Base-by-base conservation (phyloP, 1,140 invertebrate species). In the Drosophila willistoni region DNA sequence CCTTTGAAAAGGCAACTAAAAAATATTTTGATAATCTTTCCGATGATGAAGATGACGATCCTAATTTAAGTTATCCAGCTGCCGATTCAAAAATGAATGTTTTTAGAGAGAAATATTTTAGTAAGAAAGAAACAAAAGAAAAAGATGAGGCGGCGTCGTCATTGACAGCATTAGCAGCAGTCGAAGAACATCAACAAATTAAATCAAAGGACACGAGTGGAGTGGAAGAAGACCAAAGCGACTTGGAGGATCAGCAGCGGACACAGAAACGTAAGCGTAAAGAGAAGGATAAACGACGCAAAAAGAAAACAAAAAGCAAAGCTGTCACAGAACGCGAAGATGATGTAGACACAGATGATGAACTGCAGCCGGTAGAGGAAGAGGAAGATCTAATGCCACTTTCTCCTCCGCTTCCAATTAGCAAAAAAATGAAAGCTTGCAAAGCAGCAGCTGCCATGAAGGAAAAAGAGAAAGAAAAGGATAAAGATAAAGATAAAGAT, bases 1-100 rank as follows among this genome's bases (percentile, higher is more conserved):
- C 95, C 22, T 97, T 98, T 86, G 94, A 96, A 64, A 94, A 94
- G 66, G 94, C 96, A 1, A 95, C 96, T 7, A 95, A 96, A 83
- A 95, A 96, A 82, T 97, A 96, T 92, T 94, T 97, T 41, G 96
- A 97, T 84, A 95, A 95, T 61, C 94, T 96, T 67, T 94, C 95
- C 29, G 96, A 96, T 2, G 96, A 96, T 36, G 91, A 92, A 25
- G 96, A 97, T 81, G 95, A 95, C 87, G 94, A 95, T 92, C 94
- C 95, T 51, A 94, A 94, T 71, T 93, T 95, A 12, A 94, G 95
- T 90, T 95, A 94, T 92, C 94, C 93, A 42, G 87, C 90, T 66
- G 83, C 90, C 7, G 85, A 94, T 67, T 93, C 93, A 12, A 94
- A 94, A 29, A 92, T 91, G 85, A 92, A 92, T 55, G 90, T 92